Base-by-base conservation (phyloP, 2,888 invertebrate genomes). In the Drosophila trichaetosa region DNA sequence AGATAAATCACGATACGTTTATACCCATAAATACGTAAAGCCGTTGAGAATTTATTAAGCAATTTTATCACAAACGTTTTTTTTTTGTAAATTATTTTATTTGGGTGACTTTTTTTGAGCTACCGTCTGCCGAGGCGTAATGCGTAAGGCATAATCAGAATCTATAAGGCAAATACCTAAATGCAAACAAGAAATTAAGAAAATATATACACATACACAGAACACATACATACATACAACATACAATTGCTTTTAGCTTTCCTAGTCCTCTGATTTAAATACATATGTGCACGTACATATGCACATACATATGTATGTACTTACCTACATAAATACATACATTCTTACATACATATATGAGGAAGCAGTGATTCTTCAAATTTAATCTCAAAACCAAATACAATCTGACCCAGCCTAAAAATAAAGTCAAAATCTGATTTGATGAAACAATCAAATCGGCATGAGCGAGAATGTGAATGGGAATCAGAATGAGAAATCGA, bases 221-320 rank as follows among this genome's bases (percentile, higher is more conserved):
- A 64, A 73, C 68, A 73, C 69, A 76, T 79, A 79, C 64, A 81
- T 69, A 77, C 65, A 73, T 74, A 81, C 70, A 62, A 73, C 63
- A 69, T 67, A 75, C 64, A 86, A 85, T 82, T 89, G 87, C 89
- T 87, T 87, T 89, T 89, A 87, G 89, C 87, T 87, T 87, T 80
- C 82, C 87, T 87, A 87, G 87, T 83, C 59, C 71, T 80, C 74
- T 86, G 66, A 82, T 83, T 88, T 79, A 68, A 62, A 66, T 57
- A 72, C 59, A 65, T 62, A 69, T 54, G 46, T 46, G 27, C 46
- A 60, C 52, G 56, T 65, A 51, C 65, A n/a, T 51, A 63, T 31
- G 33, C 52, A 24, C 46, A 46, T 31, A 42, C 48, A 51, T 52
- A 56, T 42, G 49, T 63, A 67, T 61, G 64, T 70, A 60, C 68